Evolutionary conservation across 30 jellyfish, hydroid and myxozoan genomes (phyloP), one percentile per base, ranked within the genome.

Genomic region (Aurelia sp.): DNA sequence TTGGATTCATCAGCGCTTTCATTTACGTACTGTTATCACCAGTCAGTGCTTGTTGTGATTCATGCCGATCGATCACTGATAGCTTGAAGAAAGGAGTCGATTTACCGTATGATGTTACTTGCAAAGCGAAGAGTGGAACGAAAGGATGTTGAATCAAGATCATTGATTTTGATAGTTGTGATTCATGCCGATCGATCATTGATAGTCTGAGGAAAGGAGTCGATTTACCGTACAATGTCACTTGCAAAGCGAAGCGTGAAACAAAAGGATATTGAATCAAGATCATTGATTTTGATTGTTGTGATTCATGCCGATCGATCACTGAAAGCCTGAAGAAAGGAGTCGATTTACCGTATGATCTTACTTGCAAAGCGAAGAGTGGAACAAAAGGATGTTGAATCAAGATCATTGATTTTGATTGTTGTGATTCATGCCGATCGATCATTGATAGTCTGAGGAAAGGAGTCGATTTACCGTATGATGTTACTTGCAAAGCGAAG

Each of bases 11-110:
- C 63, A 82, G 94, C 84, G 94, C 97, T 8, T 67, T 90, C 55
- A n/a, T 90, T 15, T 90, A 90, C 66, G 94, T 90, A 13, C 74
- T 90, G n/a, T 57, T 90, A 7, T 90, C 97, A 52, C 97, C 97
- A 35, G 27, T 82, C n/a, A 74, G 80, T 47, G 97, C 91, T 22
- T 90, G 97, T 66, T 82, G 88, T 60, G 94, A 76, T 48, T 82
- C 96, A 55, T 90, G 94, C 67, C 55, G 65, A 40, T 83, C 97
- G 50, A 82, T 90, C 47, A 81, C 90, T 18, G 97, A 90, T 48
- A 72, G 94, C 40, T 69, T 90, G 16, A 66, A 52, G 52, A 90
- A 90, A 67, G 97, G 97, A 19, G 82, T 90, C 17, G 91, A 90
- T 12, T 75, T 90, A 48, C 94, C 97, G 17, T 70, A 76, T 41